Conservation (phyloP, 2,113 vertebrate species). For the Onychostruthus taczanowskii region DNA sequence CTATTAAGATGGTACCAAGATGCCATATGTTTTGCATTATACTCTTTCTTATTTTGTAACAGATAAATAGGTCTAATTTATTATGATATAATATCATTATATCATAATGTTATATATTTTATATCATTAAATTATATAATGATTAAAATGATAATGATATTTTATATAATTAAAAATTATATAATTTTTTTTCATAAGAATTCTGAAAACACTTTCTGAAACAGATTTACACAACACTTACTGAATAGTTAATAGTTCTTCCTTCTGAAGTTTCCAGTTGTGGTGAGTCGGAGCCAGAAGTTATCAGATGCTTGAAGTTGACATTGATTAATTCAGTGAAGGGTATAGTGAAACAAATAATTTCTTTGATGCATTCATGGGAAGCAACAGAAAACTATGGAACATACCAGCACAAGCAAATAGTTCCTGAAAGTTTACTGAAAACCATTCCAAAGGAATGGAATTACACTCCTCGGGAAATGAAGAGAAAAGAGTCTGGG, state of each 20-base stretch:
- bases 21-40: background rate
- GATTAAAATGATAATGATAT: too few relatives aligned
- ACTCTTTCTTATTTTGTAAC: background rate
- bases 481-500: conserved; percentile 67
- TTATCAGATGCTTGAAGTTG: conserved; percentile 79
- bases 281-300: conserved; percentile 54
- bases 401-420: conserved; percentile 60
- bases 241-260: conserved; percentile 38
- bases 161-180: too few relatives aligned
- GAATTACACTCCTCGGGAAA: conserved; percentile 80
- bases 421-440: conserved; percentile 77
- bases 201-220: conserved; percentile 2
- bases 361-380: conserved; percentile 77
- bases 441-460: conserved; percentile 88
- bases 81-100: background rate
- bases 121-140: too few relatives aligned
- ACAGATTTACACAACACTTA: background rate
- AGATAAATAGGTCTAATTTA: background rate
- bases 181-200: background rate
- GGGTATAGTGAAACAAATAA: conserved; percentile 77
- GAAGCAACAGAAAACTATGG: conserved; percentile 72
- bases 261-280: conserved; percentile 66
- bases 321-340: conserved; percentile 77
- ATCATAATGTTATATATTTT: too few relatives aligned
- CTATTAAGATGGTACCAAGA: background rate